Evolutionary conservation across 35 echinoderm and acorn worm genomes (phyloP).

Genomic region (Apostichopus japonicus): DNA sequence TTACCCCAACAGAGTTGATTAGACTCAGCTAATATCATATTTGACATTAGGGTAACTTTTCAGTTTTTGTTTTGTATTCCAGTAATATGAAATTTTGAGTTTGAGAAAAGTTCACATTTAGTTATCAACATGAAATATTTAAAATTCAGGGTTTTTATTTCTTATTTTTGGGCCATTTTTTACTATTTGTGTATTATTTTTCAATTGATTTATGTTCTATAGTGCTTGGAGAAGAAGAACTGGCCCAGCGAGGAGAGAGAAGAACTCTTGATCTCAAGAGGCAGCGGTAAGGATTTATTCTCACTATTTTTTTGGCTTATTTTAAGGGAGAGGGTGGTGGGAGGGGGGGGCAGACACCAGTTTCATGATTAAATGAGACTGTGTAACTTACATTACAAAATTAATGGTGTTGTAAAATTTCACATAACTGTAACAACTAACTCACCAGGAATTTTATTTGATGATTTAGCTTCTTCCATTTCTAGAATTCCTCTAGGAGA

Average conservation of each 20-base stretch:
- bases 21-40: too few relatives aligned
- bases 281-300: slow-evolving; percentile 71
- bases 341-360: background rate
- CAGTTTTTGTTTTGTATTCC: too few relatives aligned
- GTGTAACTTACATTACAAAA: background rate
- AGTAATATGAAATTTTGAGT: too few relatives aligned
- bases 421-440: background rate
- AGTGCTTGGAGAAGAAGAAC: slow-evolving; percentile 94
- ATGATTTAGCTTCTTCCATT: background rate
- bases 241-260: slow-evolving; percentile 87
- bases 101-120: too few relatives aligned
- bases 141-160: background rate
- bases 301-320: background rate
- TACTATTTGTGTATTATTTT: background rate
- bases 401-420: background rate
- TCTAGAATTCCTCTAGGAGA: slow-evolving; percentile 94
- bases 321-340: too few relatives aligned
- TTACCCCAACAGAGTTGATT: too few relatives aligned
- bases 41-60: too few relatives aligned
- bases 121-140: too few relatives aligned
- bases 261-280: slow-evolving; percentile 92
- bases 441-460: background rate
- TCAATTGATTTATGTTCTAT: background rate
- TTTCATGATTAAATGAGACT: background rate
- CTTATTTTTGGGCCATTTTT: background rate